Evolutionary conservation across 2,113 vertebrate species (phyloP).

Genomic region (Rhinoderma darwinii): DNA sequence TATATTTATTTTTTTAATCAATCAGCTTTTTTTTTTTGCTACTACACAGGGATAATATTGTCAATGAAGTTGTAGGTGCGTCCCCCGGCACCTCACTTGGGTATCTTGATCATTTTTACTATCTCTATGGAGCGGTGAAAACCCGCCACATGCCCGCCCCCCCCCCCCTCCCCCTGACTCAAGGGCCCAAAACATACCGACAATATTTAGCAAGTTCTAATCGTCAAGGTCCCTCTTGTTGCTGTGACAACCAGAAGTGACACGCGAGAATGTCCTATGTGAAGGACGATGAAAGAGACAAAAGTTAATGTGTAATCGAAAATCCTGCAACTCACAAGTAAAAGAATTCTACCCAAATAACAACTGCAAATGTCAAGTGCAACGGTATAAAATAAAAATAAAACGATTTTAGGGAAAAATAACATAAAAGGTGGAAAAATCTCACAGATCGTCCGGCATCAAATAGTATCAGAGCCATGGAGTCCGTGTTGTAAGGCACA

Average conservation of each 20-base stretch:
- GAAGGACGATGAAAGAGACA: constrained; percentile 70
- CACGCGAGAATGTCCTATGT: constrained; percentile 72
- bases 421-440: too few relatives aligned
- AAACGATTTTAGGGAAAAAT: background rate
- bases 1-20: background rate
- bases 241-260: constrained; percentile 66
- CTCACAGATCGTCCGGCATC: too few relatives aligned
- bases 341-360: background rate
- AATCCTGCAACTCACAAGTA: constrained; percentile 45
- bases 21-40: background rate
- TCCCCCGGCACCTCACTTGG: background rate
- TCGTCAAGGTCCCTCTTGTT: constrained; percentile 72
- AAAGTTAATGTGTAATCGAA: constrained; percentile 74
- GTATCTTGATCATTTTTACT: background rate
- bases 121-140: background rate
- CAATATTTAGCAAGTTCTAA: constrained; percentile 68
- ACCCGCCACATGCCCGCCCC: background rate
- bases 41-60: background rate
- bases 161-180: constrained; percentile 68
- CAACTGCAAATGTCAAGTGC: background rate
- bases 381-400: background rate
- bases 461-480: too few relatives aligned
- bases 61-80: background rate
- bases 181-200: constrained; percentile 66
- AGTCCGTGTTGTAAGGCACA: too few relatives aligned